Conservation (phyloP, 1,140 invertebrate species). For the Drosophila arizonae region DNA sequence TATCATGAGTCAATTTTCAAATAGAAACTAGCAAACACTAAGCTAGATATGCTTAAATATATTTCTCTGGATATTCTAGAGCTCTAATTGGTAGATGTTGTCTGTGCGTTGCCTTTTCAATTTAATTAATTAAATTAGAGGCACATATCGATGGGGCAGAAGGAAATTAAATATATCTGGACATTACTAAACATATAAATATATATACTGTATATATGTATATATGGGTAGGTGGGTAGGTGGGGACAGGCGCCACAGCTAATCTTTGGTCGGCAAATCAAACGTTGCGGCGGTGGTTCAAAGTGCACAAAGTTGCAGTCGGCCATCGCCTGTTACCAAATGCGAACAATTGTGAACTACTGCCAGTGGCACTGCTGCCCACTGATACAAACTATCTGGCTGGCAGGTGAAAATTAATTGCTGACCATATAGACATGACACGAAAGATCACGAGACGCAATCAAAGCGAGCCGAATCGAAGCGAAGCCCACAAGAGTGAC, state of each 20-base stretch:
- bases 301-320: slow-evolving; percentile 65
- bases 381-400: background rate
- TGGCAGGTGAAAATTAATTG: slow-evolving; percentile 64
- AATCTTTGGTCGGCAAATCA: slow-evolving; percentile 59
- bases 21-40: background rate
- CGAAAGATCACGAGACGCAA: slow-evolving; percentile 61
- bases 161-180: slow-evolving; percentile 71
- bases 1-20: too few relatives aligned
- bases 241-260: slow-evolving; percentile 47
- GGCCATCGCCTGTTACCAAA: background rate
- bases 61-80: slow-evolving; percentile 26
- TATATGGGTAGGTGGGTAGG: background rate
- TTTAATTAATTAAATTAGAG: slow-evolving; percentile 67
- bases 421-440: slow-evolving; percentile 67
- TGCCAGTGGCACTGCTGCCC: background rate
- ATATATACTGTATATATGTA: slow-evolving; percentile 6
- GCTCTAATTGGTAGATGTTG: slow-evolving; percentile 42
- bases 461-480: slow-evolving; percentile 58
- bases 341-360: background rate
- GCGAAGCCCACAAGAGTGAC: slow-evolving; percentile 54
- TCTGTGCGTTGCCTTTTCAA: slow-evolving; percentile 29
- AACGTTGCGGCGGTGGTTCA: slow-evolving; percentile 45
- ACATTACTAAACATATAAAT: slow-evolving; percentile 7
- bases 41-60: slow-evolving; percentile 4
- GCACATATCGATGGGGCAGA: slow-evolving; percentile 38